Percentiles rank a stretch among this genome's conserved stretches.
Conservation (phyloP, 2,113 vertebrate genomes). For the Holacanthus passer region DNA sequence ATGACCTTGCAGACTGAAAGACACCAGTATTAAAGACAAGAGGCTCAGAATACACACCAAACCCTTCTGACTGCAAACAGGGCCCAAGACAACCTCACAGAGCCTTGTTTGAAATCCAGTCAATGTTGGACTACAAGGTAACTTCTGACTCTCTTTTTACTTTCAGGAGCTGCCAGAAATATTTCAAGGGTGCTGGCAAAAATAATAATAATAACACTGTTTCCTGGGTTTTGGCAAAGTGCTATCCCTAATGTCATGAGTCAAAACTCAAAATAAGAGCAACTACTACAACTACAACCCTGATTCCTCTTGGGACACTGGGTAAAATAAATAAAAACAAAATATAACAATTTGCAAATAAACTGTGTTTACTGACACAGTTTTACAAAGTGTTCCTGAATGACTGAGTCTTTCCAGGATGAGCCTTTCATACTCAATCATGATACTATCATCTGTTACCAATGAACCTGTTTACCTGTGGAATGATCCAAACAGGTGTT, state of each 20-base stretch:
- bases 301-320: too few species aligned
- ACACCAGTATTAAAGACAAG: background rate
- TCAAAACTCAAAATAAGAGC: background rate
- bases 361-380: too few species aligned
- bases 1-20: constrained; percentile 3
- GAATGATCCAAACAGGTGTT: too few species aligned
- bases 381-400: too few species aligned
- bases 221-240: background rate
- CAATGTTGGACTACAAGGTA: background rate
- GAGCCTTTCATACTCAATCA: too few species aligned
- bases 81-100: constrained; percentile 22
- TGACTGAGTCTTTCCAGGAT: too few species aligned
- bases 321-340: too few species aligned
- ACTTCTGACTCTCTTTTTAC: constrained; percentile 1
- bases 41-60: background rate
- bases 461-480: too few species aligned
- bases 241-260: background rate
- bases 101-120: constrained; percentile 22
- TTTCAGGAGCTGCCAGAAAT: constrained; percentile 20
- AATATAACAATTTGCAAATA: too few species aligned
- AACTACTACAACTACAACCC: too few species aligned
- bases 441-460: too few species aligned
- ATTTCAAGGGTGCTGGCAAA: background rate
- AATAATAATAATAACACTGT: background rate
- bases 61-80: constrained; percentile 19